These are phyloP conservation scores for Drosophila leonis DNA, from an alignment of 2,888 invertebrate genomes.

Conservation along the genomic window DNA sequence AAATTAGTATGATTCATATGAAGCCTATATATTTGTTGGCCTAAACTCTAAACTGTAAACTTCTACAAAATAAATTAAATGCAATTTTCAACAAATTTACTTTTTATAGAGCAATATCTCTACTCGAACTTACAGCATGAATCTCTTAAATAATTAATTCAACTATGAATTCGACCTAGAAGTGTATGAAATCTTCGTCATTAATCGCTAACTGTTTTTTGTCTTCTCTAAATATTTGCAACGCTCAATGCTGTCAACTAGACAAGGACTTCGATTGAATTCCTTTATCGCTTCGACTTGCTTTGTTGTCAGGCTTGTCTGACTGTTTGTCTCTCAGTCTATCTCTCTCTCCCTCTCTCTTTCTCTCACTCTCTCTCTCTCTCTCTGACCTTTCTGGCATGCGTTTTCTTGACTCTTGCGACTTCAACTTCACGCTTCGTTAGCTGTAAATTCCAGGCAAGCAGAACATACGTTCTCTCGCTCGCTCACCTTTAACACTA, in stretches of 20 bases:
- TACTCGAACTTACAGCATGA: no score
- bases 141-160: background rate
- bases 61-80: no score
- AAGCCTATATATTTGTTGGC: no score
- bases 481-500: constrained; percentile 40
- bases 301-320: constrained; percentile 44
- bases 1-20: no score
- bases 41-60: no score
- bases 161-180: background rate
- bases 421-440: constrained; percentile 76
- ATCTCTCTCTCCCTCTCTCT: constrained; percentile 5
- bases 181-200: background rate
- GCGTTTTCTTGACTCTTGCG: constrained; percentile 50
- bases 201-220: background rate
- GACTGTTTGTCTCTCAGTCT: constrained; percentile 16
- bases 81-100: no score
- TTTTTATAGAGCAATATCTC: background rate
- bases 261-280: constrained; percentile 75
- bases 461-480: constrained; percentile 55
- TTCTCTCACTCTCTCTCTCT: background rate
- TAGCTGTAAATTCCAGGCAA: constrained; percentile 73
- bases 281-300: constrained; percentile 63
- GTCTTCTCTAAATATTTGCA: constrained; percentile 61
- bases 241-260: constrained; percentile 71
- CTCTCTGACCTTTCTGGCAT: constrained; percentile 1